A percentile compares a stretch with the other conserved stretches of the same genome.
phyloP scores from a whole-genome alignment of 2,113 vertebrate genomes.

The Lathamus discolor region DNA sequence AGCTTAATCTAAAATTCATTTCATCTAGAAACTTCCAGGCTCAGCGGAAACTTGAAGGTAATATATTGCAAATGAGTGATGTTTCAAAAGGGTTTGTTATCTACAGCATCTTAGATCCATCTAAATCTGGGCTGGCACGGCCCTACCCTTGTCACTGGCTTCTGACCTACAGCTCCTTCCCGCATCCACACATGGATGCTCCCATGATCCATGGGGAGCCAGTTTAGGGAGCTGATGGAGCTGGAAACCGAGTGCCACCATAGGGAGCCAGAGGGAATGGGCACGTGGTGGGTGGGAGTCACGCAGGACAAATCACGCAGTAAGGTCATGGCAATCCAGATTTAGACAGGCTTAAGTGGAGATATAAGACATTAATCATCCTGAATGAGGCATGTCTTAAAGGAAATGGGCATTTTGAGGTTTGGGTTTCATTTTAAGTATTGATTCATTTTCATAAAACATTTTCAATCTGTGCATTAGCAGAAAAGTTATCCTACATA shows the following conservation, averaged over 20 bases:
- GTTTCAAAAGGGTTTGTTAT: neutral
- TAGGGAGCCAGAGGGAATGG: neutral
- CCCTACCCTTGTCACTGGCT: neutral
- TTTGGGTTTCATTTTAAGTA: neutral
- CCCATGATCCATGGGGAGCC: rapidly evolving
- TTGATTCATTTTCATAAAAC: conserved; percentile 15
- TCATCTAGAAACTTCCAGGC: conserved; percentile 1
- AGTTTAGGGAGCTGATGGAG: neutral
- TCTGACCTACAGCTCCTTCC: neutral
- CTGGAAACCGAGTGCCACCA: neutral
- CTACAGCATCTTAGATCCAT: neutral
- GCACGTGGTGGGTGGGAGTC: neutral
- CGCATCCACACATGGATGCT: rapidly evolving
- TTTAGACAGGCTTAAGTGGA: neutral
- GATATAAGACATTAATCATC: neutral
- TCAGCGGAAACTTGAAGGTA: neutral
- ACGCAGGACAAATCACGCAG: neutral
- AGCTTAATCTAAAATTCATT: conserved; percentile 36
- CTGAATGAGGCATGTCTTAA: neutral
- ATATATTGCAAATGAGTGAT: neutral
- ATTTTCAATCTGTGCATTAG: conserved; percentile 2
- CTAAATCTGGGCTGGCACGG: neutral
- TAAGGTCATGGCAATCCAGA: neutral
- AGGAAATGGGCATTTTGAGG: conserved; percentile 29
- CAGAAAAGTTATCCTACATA: neutral